These are phyloP conservation scores for Dynastes grantii DNA, from an alignment of 2,888 invertebrate genomes.

Conservation along the genomic window DNA sequence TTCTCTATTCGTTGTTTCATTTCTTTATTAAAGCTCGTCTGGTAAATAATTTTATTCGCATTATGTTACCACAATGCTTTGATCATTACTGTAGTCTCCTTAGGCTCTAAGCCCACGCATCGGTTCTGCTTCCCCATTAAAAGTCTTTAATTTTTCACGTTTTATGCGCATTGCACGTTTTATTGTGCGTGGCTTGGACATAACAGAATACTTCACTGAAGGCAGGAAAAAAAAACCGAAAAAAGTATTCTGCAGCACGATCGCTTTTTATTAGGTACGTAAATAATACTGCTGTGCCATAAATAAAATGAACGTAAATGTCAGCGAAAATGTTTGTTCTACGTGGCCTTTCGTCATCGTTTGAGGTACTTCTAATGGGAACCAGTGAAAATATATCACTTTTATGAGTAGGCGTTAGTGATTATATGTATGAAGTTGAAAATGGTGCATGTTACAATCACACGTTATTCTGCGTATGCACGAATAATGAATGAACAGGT, in stretches of 20 bases:
- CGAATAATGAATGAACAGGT: no score
- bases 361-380: slow-evolving; percentile 23
- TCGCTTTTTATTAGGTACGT: slow-evolving; percentile 26
- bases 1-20: neutral
- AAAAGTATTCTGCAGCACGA: slow-evolving; percentile 14
- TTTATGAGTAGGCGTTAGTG: slow-evolving; percentile 15
- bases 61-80: neutral
- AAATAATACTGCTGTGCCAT: slow-evolving; percentile 18
- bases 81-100: neutral
- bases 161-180: neutral
- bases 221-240: neutral
- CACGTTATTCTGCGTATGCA: no score
- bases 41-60: neutral
- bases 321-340: slow-evolving; percentile 33
- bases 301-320: slow-evolving; percentile 29
- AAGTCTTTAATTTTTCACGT: slow-evolving; percentile 8
- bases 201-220: neutral
- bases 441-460: neutral
- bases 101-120: neutral
- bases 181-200: neutral
- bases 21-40: neutral
- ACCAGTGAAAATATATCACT: slow-evolving; percentile 11
- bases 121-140: neutral
- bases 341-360: slow-evolving; percentile 21
- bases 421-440: neutral